A percentile compares a stretch with the other conserved stretches of the same genome.
Conservation (phyloP, 1,140 invertebrate genomes). For the Pemphigus obesinymphae region DNA sequence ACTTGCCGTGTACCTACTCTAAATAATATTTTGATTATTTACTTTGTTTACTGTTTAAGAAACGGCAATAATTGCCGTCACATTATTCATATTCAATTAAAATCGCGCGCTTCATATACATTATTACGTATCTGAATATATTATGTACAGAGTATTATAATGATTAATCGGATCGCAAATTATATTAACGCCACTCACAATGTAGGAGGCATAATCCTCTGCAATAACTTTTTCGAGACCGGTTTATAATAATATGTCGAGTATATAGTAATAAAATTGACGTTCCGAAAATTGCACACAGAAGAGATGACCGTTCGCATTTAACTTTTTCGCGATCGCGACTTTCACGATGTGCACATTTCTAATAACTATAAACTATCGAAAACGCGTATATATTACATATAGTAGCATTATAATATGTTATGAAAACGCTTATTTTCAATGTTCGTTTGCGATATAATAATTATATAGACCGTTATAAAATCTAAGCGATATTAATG, state of each 20-base stretch:
- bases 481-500: no score
- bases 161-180: background rate
- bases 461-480: no score
- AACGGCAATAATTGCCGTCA: background rate
- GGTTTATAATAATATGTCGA: background rate
- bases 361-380: background rate
- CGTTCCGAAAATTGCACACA: background rate
- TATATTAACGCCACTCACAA: background rate
- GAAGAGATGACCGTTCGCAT: no score
- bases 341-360: background rate
- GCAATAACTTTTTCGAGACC: background rate
- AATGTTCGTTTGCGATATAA: background rate
- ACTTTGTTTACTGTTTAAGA: background rate
- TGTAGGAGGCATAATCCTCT: background rate
- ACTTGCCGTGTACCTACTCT: no score
- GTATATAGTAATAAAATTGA: background rate
- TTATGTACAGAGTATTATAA: no score
- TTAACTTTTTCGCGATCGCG: background rate
- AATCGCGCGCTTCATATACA: background rate
- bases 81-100: background rate
- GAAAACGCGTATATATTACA: no score
- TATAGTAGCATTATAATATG: no score
- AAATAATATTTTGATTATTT: no score
- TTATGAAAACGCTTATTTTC: no score
- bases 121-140: no score